A percentile compares a stretch with the other conserved stretches of the same genome.
Conservation (phyloP, 2,888 invertebrate species). For the Sclerodermus sp. region DNA sequence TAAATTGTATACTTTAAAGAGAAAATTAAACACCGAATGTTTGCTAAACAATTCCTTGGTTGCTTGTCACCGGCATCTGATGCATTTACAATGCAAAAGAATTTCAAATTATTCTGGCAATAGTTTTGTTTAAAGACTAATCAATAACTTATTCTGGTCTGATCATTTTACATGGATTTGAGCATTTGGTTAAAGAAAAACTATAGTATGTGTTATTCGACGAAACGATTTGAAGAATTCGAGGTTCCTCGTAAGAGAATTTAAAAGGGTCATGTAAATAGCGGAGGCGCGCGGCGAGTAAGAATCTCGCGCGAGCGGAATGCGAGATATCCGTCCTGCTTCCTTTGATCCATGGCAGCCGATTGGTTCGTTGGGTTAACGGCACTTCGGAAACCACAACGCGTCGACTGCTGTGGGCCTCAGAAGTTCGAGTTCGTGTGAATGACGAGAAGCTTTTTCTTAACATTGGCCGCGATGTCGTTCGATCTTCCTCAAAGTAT, state of each 20-base stretch:
- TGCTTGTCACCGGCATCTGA: too few species aligned
- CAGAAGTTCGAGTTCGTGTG: constrained; percentile 17
- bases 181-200: neutral
- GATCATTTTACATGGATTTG: too few species aligned
- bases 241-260: neutral
- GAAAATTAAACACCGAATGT: too few species aligned
- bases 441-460: constrained; percentile 19
- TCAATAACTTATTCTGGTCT: too few species aligned
- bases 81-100: too few species aligned
- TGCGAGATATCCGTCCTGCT: constrained; percentile 27
- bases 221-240: too few species aligned
- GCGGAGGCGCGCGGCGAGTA: constrained; percentile 2
- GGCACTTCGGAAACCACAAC: constrained; percentile 34
- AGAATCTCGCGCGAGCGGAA: constrained; percentile 25
- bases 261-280: neutral
- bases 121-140: too few species aligned
- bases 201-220: too few species aligned
- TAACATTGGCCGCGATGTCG: constrained; percentile 2
- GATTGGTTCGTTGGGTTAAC: constrained; percentile 43
- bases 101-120: too few species aligned
- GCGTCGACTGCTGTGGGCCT: constrained; percentile 17
- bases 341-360: constrained; percentile 23
- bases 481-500: neutral
- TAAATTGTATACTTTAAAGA: too few species aligned
- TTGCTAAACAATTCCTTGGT: too few species aligned